phyloP scores from a whole-genome alignment of 2,888 invertebrate species.

The Melipona bicolor region DNA sequence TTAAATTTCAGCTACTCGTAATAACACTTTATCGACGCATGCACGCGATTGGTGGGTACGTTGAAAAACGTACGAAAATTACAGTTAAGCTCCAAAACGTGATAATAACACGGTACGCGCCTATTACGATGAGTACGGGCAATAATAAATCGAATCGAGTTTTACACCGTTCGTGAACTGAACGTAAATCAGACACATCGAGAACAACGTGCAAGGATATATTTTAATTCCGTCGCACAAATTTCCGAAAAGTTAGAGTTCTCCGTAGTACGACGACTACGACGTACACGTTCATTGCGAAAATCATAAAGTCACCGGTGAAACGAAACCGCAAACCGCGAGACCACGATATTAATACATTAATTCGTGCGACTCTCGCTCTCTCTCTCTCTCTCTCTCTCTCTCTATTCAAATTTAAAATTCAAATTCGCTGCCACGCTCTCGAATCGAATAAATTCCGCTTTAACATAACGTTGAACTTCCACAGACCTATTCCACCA shows the following conservation, averaged over 20 bases:
- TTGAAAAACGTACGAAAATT: neutral
- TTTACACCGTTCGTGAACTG: neutral
- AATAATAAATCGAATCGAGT: neutral
- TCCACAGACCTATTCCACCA: neutral
- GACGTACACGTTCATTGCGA: neutral
- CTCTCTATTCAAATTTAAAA: neutral
- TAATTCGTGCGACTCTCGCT: too few relatives aligned
- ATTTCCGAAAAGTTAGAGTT: neutral
- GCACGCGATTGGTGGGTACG: neutral
- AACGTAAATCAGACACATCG: neutral
- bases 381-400: too few relatives aligned
- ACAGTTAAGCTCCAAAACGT: neutral
- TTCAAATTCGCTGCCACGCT: neutral
- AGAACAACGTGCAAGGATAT: conserved; percentile 8
- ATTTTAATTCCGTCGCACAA: conserved; percentile 19
- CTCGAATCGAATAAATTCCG: neutral
- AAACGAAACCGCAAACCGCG: neutral
- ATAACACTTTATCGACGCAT: neutral
- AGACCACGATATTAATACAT: neutral
- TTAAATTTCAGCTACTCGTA: neutral
- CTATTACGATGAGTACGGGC: neutral
- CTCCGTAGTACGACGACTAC: too few relatives aligned
- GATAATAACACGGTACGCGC: neutral
- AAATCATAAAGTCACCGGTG: neutral
- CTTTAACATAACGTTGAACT: conserved; percentile 6